Base-by-base conservation (phyloP, 2,888 invertebrate genomes). In the Tribolium freemani region DNA sequence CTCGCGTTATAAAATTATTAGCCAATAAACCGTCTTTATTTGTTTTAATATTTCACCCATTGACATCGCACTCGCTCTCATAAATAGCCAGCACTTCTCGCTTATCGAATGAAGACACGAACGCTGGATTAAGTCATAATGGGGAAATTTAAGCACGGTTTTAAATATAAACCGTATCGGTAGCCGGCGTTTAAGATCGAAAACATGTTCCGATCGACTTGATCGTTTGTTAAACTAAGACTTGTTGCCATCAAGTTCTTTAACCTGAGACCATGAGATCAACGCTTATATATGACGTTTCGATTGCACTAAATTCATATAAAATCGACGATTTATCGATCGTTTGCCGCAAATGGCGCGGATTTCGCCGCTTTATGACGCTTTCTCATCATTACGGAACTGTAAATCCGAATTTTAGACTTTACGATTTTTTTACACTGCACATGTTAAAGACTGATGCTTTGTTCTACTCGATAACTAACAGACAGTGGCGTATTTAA, bases 1-100 rank as follows among this genome's bases (percentile, higher is more conserved):
- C 61, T 48, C 9, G 10, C 9, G 6, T 26, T 26, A 46, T 48
- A 46, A 66, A 66, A 56, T 66, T 66, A 66, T 56, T 66, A 56
- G 16, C 45, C 56, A 66, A 66, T 66, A 66, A 66, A 66, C 21
- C 50, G 45, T 30, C 44, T 66, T 66, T 66, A 66, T 66, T 66
- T 66, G 66, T 66, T 66, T 66, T 66, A 66, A 66, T 66, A 66
- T 66, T 66, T 66, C 66, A 66, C 66, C 54, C 54, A 66, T 54
- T 46, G 66, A 66, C 66, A 64, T 30, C 51, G 64, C 44, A 53
- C 13, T 10, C 26, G 61, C 6, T 9, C 11, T 30, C 26, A 31
- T 53, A 64, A 51, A 64, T 64, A 44, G n/a, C n/a, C n/a, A n/a
- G 53, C 5, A 8, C 16, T 53, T 50, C 20, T 20, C 10, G 46